Percentiles rank a stretch among this genome's conserved stretches.
Conservation (phyloP, 2,113 vertebrate genomes). For the Sula dactylatra region DNA sequence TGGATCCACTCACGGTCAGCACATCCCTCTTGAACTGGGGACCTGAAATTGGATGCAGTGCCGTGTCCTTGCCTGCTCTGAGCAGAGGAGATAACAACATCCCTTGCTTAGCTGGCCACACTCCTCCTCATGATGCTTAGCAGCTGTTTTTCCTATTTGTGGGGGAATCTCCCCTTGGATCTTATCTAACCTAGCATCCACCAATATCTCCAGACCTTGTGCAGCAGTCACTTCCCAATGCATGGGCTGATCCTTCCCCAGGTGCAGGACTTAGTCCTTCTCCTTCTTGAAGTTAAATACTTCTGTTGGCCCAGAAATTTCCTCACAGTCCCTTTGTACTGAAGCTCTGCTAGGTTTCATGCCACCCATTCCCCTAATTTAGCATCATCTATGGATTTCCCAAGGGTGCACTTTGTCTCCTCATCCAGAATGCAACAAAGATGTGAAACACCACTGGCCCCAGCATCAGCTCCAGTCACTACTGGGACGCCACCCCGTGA, state of each 20-base stretch:
- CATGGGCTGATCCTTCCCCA: background rate
- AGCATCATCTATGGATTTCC: background rate
- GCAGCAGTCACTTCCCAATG: background rate
- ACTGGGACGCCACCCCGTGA: background rate
- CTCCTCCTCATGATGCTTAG: background rate
- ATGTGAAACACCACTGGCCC: background rate
- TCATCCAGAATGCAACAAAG: background rate
- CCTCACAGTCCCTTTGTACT: background rate
- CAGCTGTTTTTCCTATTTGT: background rate
- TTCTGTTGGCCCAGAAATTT: background rate
- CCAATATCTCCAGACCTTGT: background rate
- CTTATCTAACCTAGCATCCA: background rate
- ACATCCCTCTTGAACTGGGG: background rate
- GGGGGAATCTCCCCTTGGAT: too few relatives aligned
- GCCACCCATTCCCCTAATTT: background rate
- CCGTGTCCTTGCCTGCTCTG: background rate
- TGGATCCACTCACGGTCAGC: background rate
- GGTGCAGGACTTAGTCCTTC: background rate
- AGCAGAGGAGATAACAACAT: background rate
- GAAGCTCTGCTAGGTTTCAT: background rate
- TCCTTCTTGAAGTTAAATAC: background rate
- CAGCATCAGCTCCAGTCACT: background rate
- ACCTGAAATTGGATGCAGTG: background rate
- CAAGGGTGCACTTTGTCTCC: background rate
- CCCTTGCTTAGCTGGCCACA: background rate